These are phyloP conservation scores for Mustela lutreola DNA, from an alignment of 2,113 vertebrate genomes.

Conservation along the genomic window DNA sequence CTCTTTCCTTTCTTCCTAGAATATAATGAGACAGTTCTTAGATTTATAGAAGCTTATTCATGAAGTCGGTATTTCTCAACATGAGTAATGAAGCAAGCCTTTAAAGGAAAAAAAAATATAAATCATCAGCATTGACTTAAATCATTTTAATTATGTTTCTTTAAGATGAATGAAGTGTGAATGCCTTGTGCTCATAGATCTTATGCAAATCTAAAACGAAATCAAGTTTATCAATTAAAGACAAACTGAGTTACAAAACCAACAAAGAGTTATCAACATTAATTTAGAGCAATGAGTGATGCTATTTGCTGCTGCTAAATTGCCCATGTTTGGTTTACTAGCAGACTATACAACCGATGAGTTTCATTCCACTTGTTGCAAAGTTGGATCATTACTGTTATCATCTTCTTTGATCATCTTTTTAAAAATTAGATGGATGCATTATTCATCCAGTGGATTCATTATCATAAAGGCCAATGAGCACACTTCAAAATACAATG, in stretches of 20 bases:
- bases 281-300: not conserved
- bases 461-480: constrained; percentile 22
- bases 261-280: constrained; percentile 32
- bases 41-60: not conserved
- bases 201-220: constrained; percentile 50
- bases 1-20: not conserved
- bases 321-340: not conserved
- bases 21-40: not conserved
- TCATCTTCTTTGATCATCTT: not conserved
- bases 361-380: not conserved
- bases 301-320: not conserved
- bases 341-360: not conserved
- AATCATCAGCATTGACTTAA: constrained; percentile 7
- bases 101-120: constrained; percentile 51
- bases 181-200: not conserved
- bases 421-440: not conserved
- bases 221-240: constrained; percentile 48
- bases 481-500: not conserved
- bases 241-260: constrained; percentile 24
- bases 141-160: constrained; percentile 53
- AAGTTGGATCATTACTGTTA: not conserved
- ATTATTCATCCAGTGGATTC: not conserved
- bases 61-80: constrained; percentile 29
- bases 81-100: constrained; percentile 24
- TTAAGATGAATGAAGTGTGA: constrained; percentile 15